A percentile compares a stretch with the other conserved stretches of the same genome.
These are phyloP conservation scores for Phocoena phocoena DNA, from an alignment of 2,113 vertebrate species.

Conservation along the genomic window DNA sequence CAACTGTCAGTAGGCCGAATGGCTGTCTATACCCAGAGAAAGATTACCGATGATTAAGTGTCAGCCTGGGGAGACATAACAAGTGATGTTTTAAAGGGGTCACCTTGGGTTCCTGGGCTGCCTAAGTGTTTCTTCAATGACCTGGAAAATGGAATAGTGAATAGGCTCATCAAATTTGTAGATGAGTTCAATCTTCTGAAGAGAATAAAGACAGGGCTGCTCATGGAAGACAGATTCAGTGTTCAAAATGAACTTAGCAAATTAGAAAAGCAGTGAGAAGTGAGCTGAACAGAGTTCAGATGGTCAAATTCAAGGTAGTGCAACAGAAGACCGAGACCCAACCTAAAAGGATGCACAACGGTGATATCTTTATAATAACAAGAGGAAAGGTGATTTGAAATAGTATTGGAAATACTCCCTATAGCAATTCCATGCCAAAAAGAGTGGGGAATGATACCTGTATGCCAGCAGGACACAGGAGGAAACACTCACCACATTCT, in stretches of 20 bases:
- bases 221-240: background rate
- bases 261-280: constrained; percentile 23
- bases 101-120: constrained; percentile 51
- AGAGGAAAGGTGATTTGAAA: background rate
- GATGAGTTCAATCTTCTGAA: constrained; percentile 56
- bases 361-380: background rate
- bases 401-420: background rate
- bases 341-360: background rate
- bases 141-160: constrained; percentile 67
- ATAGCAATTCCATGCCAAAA: background rate
- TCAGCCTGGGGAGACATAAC: background rate
- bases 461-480: background rate
- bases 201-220: constrained; percentile 24
- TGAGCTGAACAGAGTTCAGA: constrained; percentile 8
- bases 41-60: background rate
- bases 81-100: constrained; percentile 52
- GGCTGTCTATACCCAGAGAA: background rate
- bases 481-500: background rate
- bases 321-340: background rate
- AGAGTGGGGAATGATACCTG: background rate
- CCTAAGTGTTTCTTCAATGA: constrained; percentile 68
- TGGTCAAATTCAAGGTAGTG: constrained; percentile 23
- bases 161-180: constrained; percentile 66
- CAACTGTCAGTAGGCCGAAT: background rate
- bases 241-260: constrained; percentile 51